These are phyloP conservation scores for Harmothoe impar DNA, from an alignment of 2,888 invertebrate genomes.

Conservation along the genomic window DNA sequence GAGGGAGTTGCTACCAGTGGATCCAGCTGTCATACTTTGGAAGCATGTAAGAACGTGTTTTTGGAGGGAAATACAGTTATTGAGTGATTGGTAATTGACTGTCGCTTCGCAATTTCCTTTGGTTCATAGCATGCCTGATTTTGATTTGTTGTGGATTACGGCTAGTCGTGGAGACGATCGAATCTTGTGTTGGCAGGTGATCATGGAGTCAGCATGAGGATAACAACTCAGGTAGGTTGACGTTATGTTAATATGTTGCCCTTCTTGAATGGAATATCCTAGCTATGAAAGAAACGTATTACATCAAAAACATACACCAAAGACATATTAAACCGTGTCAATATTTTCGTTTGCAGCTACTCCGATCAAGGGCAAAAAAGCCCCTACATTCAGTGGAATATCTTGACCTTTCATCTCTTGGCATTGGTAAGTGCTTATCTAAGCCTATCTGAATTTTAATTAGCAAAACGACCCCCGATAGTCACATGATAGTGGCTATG, in stretches of 20 bases:
- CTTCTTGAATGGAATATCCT: not conserved
- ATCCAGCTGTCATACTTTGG: not conserved
- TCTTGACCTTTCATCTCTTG: slow-evolving; percentile 10
- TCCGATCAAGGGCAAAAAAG: slow-evolving; percentile 32
- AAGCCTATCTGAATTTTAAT: too few relatives aligned
- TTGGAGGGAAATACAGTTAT: not conserved
- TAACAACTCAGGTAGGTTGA: slow-evolving; percentile 46
- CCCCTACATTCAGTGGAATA: slow-evolving; percentile 41
- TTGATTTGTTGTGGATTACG: not conserved
- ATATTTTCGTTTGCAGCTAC: not conserved
- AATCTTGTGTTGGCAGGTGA: slow-evolving; percentile 2
- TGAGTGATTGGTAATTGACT: too few relatives aligned
- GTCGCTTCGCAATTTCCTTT: too few relatives aligned
- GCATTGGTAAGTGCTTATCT: slow-evolving; percentile 43
- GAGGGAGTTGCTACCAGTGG: not conserved
- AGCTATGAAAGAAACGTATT: too few relatives aligned
- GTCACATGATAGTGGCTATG: too few relatives aligned
- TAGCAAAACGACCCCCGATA: too few relatives aligned
- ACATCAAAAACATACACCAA: too few relatives aligned
- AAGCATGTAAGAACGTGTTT: not conserved
- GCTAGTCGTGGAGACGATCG: not conserved
- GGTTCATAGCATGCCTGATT: not conserved
- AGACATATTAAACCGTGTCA: too few relatives aligned
- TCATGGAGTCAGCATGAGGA: slow-evolving; percentile 50
- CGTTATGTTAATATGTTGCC: not conserved